Conservation (phyloP, 2,888 invertebrate genomes). For the Escarpia spicata region DNA sequence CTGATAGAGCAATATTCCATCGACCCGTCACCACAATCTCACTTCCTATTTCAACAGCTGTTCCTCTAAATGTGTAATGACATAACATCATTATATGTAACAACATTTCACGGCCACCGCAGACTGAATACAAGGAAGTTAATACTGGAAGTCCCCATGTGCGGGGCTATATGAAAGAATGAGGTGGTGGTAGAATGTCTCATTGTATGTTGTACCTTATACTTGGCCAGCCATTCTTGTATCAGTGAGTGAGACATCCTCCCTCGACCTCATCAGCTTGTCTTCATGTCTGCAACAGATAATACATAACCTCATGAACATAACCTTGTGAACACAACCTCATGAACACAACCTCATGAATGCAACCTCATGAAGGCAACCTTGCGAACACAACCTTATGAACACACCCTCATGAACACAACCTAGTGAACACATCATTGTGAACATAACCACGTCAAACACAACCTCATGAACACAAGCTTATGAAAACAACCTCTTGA, state of each 20-base stretch:
- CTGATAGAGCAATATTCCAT: too few relatives aligned
- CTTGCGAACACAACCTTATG: background rate
- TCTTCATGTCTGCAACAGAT: background rate
- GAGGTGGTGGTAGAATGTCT: background rate
- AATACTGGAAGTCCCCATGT: too few relatives aligned
- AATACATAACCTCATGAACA: background rate
- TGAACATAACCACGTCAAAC: background rate
- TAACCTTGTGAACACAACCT: background rate
- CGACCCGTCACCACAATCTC: too few relatives aligned
- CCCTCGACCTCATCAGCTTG: background rate
- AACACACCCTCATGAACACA: background rate
- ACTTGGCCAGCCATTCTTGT: conserved; percentile 12
- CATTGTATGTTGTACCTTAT: background rate
- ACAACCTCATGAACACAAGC: background rate
- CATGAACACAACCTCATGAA: background rate
- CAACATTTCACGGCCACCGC: too few relatives aligned
- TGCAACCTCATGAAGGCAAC: background rate
- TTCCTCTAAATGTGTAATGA: too few relatives aligned
- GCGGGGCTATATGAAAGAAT: background rate
- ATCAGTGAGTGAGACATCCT: background rate
- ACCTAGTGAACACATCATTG: background rate
- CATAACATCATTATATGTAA: too few relatives aligned
- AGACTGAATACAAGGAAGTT: too few relatives aligned
- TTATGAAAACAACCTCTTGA: background rate
- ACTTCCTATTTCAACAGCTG: too few relatives aligned